Base-by-base conservation (phyloP, 2,888 invertebrate genomes). In the Enoplolaimus lenunculus region DNA sequence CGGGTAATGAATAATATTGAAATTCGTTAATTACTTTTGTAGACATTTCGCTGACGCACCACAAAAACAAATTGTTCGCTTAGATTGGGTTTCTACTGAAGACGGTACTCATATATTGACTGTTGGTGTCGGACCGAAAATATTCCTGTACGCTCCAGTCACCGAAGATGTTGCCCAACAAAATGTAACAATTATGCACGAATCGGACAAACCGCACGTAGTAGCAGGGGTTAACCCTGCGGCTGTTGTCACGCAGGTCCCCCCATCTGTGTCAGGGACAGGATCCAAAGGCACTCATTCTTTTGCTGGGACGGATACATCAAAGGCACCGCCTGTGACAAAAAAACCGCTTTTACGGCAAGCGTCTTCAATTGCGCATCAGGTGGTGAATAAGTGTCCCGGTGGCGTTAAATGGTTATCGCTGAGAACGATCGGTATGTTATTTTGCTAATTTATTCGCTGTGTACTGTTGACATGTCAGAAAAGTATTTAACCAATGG, bases 21-120 rank as follows among this genome's bases (percentile, higher is more conserved):
- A 13, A 62, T 26, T 29, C 28, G 34, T 66, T 66, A n/a, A 33
- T 66, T 66, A 21, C n/a, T 34, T 31, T 66, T 66, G 2, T 31
- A 66, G 67, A 66, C 26, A 45, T 13, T 75, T 74, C 74, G 72
- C 35, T 71, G 75, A 16, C 74, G 75, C 34, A 72, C 70, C 69
- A 2, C 72, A 35, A 1, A 33, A 33, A 21, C 68, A 70, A 30
- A n/a, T 72, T 3, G 73, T 74, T 2, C 71, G 78, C 21, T 71
- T 79, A 31, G 98, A 98, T 83, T 98, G 98, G 98, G 95, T 97
- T 16, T 94, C 95, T 0, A 93, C 95, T 76, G 98, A 99, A 82
- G 97, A 99, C 80, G 98, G 98, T 0, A 92, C 93, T 0, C 97
- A 98, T 81, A 91, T 98, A 76, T 83, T 98, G 59, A 97, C 98